A percentile compares a stretch with the other conserved stretches of the same genome.
Conservation (phyloP, 2,888 invertebrate genomes). For the Troides helena region DNA sequence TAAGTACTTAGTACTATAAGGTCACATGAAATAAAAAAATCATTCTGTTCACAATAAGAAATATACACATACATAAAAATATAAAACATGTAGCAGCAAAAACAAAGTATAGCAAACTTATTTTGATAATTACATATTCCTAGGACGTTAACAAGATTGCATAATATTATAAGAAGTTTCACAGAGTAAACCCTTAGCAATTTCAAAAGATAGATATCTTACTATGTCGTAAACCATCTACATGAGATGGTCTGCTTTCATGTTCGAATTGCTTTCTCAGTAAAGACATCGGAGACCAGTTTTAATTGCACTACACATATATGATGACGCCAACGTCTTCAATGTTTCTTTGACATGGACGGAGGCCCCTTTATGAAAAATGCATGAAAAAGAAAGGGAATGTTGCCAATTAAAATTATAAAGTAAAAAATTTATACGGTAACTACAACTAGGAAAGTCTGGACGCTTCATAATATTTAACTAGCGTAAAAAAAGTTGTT, state of each 20-base stretch:
- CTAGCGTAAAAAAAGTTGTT: too few species aligned
- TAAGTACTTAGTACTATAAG: not conserved
- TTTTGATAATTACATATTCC: too few species aligned
- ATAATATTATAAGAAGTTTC: slow-evolving; percentile 1
- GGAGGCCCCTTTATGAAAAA: slow-evolving; percentile 7
- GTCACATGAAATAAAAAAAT: not conserved
- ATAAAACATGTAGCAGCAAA: too few species aligned
- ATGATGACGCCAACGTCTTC: slow-evolving; percentile 5
- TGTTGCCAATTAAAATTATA: not conserved
- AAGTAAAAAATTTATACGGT: not conserved
- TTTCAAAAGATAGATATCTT: slow-evolving; percentile 30
- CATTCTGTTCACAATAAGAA: too few species aligned
- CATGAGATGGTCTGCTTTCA: slow-evolving; percentile 27
- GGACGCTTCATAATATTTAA: too few species aligned
- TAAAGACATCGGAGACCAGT: slow-evolving; percentile 25
- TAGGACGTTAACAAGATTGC: too few species aligned
- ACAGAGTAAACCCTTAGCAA: slow-evolving; percentile 11
- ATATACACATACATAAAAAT: too few species aligned
- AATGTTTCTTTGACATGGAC: slow-evolving; percentile 5
- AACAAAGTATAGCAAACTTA: too few species aligned
- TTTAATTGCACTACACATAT: slow-evolving; percentile 27
- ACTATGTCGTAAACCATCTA: slow-evolving; percentile 23
- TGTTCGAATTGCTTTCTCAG: slow-evolving; percentile 30
- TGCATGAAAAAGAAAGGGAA: not conserved
- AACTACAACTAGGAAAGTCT: too few species aligned